Evolutionary conservation across 2,113 vertebrate genomes (phyloP).

Genomic region (Emydura subglobosa): DNA sequence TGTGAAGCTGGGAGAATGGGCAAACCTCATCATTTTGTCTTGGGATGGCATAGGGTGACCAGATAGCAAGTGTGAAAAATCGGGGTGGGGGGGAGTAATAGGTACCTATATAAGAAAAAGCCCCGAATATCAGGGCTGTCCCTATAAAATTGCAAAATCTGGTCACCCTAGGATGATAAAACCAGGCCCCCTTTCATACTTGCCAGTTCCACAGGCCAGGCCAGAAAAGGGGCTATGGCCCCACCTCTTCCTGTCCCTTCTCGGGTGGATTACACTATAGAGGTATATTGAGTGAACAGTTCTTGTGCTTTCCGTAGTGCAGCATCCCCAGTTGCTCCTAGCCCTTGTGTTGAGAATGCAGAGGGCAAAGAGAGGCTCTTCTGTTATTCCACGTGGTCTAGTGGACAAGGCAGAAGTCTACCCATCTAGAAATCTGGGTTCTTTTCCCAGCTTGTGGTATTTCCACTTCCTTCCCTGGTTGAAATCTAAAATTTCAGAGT

Average conservation of each 20-base stretch:
- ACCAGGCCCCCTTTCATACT: neutral
- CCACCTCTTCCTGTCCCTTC: neutral
- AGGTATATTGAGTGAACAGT: neutral
- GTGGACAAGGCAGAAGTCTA: neutral
- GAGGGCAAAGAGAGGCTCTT: neutral
- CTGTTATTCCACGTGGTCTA: neutral
- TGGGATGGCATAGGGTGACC: neutral
- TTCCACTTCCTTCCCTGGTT: neutral
- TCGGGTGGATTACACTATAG: neutral
- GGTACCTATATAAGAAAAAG: no score
- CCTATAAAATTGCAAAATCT: no score
- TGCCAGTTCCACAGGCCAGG: neutral
- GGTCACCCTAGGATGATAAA: neutral
- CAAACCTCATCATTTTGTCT: neutral
- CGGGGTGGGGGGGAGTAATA: no score
- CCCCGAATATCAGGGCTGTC: no score
- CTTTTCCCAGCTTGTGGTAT: neutral
- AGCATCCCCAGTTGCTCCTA: neutral
- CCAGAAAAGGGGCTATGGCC: neutral
- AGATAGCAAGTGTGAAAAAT: no score
- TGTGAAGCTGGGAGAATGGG: neutral
- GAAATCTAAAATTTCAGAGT: neutral
- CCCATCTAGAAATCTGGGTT: neutral
- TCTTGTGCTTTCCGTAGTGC: neutral
- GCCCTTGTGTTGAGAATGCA: neutral